Base-by-base conservation (phyloP, 2,113 vertebrate species). In the Clupea harengus region DNA sequence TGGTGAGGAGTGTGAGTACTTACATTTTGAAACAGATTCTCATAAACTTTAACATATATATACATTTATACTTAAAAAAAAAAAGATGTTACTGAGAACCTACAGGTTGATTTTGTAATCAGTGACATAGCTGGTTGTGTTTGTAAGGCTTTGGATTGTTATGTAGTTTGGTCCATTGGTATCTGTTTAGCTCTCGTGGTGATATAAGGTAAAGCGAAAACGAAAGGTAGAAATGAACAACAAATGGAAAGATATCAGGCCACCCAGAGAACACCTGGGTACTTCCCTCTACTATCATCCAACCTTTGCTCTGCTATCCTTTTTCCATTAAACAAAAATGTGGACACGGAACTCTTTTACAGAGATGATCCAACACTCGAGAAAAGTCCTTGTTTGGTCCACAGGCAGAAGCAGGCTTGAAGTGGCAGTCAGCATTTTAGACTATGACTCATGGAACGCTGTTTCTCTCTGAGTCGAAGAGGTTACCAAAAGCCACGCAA, bases 361-460 rank as follows among this genome's bases (percentile, higher is more conserved):
- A 39, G 13, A 32, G 32, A 39, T 28, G 28, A 39, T 78, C 72
- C 72, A 39, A 11, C 72, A 78, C 72, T 78, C 4, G 60, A 75
- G 1, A 10, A 4, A 32, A 39, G 22, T 5, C 15, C 72, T 44
- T 78, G 72, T 78, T 32, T 39, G 17, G 72, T 78, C 32, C 72
- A 78, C 22, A 67, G 60, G 9, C 1, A 82, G 85, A 85, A 82
- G 18, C 86, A 83, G 88, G 22, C 39, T 81, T 83, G 81, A 50
- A 83, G 57, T 85, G 67, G 88, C 82, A 80, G 87, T 93, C 92
- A 93, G 92, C 92, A 91, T 52, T 89, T 91, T 54, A 22, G 45
- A 84, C 84, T 46, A 64, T 94, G 94, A 94, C 89, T 94, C 93
- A 94, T 91, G 88, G 54, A 82, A 47, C 10, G 78, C 52, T 78